Evolutionary conservation across 2,113 vertebrate genomes (phyloP).

Genomic region (Fregata magnificens): DNA sequence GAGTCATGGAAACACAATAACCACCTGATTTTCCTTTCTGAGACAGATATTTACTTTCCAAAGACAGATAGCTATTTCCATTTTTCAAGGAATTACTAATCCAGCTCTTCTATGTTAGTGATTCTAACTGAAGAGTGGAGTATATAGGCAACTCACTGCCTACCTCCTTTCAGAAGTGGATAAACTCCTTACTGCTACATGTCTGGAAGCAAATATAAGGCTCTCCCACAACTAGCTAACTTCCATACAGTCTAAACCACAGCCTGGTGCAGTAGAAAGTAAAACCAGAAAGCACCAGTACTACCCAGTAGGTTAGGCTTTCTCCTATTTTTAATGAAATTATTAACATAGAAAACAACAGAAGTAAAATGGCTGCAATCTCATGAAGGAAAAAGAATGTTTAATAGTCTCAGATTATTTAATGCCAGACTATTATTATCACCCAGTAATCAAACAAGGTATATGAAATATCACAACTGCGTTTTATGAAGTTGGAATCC

Average conservation of each 20-base stretch:
- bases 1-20: background rate
- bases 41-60: background rate
- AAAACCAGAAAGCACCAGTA: background rate
- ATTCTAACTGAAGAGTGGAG: background rate
- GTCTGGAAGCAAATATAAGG: background rate
- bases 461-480: background rate
- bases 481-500: background rate
- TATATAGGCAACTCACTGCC: background rate
- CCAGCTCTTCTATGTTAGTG: background rate
- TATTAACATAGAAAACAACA: background rate
- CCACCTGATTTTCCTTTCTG: background rate
- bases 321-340: background rate
- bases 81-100: background rate
- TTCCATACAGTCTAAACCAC: background rate
- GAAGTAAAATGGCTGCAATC: background rate
- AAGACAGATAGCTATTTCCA: background rate
- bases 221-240: background rate
- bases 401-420: background rate
- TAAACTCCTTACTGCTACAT: background rate
- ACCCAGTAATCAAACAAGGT: background rate
- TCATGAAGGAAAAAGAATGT: background rate
- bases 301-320: background rate
- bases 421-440: background rate
- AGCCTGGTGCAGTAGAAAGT: background rate
- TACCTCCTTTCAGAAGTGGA: background rate